Evolutionary conservation across 2,888 invertebrate species (phyloP), one percentile per base, ranked within the genome.

Genomic region (Syritta pipiens): DNA sequence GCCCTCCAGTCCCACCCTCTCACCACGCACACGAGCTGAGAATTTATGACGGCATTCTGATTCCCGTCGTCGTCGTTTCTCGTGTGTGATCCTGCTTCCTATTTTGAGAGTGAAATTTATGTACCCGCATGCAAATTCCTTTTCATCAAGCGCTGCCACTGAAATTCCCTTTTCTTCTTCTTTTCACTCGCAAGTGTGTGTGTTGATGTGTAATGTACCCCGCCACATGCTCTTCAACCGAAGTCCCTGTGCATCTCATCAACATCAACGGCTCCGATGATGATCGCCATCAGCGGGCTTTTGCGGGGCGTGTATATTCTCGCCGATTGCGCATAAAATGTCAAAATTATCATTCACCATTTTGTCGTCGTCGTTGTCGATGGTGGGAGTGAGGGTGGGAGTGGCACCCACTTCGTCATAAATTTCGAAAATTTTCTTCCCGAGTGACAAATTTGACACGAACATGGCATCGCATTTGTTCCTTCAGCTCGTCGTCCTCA

Each of bases 361-460:
- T 75, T 37, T 53, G 48, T 42, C 46, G 46, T 35, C 46, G 44
- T 51, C 30, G 17, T 32, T 10, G 51, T 17, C 32, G 30, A 17
- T 28, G 44, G 49, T 63, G 46, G 20, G 22, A 28, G 24, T 19
- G 14, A 26, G 10, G 10, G 3, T 44, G 42, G 2, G 35, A 4
- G 24, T 9, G 44, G 24, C 26, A 42, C 9, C 32, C 22, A 35
- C 35, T 20, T 49, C 55, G 68, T 35, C 75, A 68, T 75, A 68
- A 57, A 76, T 68, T 69, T 68, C 28, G 40, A 24, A 62, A 62
- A 76, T 68, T 68, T 17, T 62, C 57, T 69, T 20, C 10, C 14
- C 68, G 32, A 63, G 75, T 75, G 75, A 68, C 75, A 69, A 76
- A 76, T 69, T 76, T 76, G 62, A 60, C 75, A 62, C 62, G 68